Conservation (phyloP, 2,888 invertebrate genomes). For the Lordiphosa fenestrarum region DNA sequence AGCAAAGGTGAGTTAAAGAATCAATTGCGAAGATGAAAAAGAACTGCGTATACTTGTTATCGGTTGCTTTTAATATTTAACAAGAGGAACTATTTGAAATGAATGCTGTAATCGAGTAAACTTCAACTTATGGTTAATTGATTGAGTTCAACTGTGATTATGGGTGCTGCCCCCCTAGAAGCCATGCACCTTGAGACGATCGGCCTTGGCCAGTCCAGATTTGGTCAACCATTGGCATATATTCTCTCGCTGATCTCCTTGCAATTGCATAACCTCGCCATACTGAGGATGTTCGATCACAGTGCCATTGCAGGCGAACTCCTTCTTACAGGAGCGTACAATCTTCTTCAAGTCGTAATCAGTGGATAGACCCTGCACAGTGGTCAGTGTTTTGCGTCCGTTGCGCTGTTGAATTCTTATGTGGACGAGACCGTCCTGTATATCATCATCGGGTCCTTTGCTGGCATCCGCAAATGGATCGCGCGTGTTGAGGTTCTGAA, state of each 20-base stretch:
- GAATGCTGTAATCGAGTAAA: neutral
- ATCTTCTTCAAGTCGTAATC: conserved; percentile 99
- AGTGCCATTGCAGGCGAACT: conserved; percentile 99
- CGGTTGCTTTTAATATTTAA: neutral
- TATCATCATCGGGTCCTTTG: conserved; percentile 98
- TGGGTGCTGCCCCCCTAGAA: neutral
- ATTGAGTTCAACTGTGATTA: neutral
- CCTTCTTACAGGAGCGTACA: conserved; percentile 99
- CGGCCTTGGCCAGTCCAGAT: conserved; percentile 97
- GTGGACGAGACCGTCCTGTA: conserved; percentile 99
- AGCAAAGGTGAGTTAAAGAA: conserved; percentile 26
- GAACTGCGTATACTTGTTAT: neutral
- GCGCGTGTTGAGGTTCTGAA: conserved; percentile 97
- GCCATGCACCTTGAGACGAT: conserved; percentile 97
- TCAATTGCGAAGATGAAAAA: neutral
- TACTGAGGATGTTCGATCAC: conserved; percentile 99
- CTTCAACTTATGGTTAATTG: neutral
- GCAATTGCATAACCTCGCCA: conserved; percentile 99
- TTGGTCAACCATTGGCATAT: conserved; percentile 99
- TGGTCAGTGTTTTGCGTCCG: conserved; percentile 99
- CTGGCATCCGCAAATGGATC: conserved; percentile 99
- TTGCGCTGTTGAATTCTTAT: conserved; percentile 99
- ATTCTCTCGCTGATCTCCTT: conserved; percentile 99
- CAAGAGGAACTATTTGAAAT: neutral
- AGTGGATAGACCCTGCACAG: conserved; percentile 97